A percentile compares a stretch with the other conserved stretches of the same genome.
Conservation (phyloP, 2,888 invertebrate species). For the Plebejus anna region DNA sequence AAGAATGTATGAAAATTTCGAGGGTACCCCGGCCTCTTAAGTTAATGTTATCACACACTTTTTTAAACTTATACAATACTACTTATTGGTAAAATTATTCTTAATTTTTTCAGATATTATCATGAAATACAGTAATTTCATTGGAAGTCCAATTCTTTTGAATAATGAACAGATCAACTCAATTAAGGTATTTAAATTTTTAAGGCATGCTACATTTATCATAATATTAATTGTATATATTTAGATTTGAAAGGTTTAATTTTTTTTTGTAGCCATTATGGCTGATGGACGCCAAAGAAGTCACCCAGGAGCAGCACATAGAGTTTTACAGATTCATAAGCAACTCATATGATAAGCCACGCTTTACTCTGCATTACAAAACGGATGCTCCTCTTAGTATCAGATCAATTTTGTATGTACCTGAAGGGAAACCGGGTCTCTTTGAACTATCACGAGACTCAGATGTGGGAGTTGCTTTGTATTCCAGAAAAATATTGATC, state of each 20-base stretch:
- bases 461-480: constrained; percentile 92
- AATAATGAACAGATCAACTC: constrained; percentile 94
- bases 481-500: constrained; percentile 95
- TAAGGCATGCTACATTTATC: background rate
- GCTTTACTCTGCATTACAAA: constrained; percentile 95
- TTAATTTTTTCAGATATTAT: constrained; percentile 84
- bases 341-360: constrained; percentile 91
- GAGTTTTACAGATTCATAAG: constrained; percentile 96
- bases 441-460: constrained; percentile 94
- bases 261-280: constrained; percentile 87
- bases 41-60: too few relatives aligned
- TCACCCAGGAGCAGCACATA: constrained; percentile 91
- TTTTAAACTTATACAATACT: too few relatives aligned
- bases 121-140: constrained; percentile 98
- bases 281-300: constrained; percentile 94
- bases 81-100: background rate
- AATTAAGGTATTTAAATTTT: constrained; percentile 80
- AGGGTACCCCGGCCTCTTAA: too few relatives aligned
- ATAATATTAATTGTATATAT: background rate
- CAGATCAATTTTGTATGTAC: constrained; percentile 94
- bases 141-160: constrained; percentile 94
- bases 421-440: constrained; percentile 94
- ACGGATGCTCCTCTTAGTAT: constrained; percentile 96
- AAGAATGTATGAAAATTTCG: too few relatives aligned
- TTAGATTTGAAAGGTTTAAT: background rate